Conservation (phyloP, 2,797 vertebrate genomes). For the Echiichthys vipera region DNA sequence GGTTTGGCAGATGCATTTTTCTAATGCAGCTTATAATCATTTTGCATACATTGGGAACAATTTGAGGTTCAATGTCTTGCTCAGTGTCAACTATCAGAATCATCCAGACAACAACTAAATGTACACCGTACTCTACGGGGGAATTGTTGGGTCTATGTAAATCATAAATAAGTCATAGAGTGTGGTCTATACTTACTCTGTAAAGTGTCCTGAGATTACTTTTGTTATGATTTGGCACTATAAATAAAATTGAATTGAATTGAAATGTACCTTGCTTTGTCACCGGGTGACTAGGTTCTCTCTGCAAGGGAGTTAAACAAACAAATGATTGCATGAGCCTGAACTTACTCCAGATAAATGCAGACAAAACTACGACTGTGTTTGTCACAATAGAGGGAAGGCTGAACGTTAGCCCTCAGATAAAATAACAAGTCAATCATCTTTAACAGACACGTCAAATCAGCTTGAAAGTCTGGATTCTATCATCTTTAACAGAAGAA, state of each 20-base stretch:
- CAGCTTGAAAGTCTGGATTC: neutral
- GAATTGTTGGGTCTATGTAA: too few relatives aligned
- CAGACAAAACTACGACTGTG: neutral
- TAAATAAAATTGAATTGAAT: too few relatives aligned
- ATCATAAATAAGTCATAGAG: too few relatives aligned
- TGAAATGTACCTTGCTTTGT: neutral
- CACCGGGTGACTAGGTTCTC: neutral
- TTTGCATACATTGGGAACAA: constrained; percentile 3
- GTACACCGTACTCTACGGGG: too few relatives aligned
- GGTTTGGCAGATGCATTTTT: constrained; percentile 10
- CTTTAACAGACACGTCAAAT: neutral
- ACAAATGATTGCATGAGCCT: neutral
- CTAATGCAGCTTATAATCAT: neutral
- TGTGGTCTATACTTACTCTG: too few relatives aligned
- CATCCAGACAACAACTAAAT: neutral
- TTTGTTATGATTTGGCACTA: too few relatives aligned
- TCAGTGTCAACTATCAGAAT: neutral
- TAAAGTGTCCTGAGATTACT: too few relatives aligned
- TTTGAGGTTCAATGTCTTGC: neutral
- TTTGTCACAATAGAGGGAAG: neutral
- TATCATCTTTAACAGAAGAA: neutral
- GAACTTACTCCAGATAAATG: neutral
- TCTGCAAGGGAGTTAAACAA: neutral
- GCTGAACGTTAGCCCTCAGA: neutral
- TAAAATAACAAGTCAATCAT: neutral